These are phyloP conservation scores for Neotoma lepida DNA, from an alignment of 2,113 vertebrate genomes.

Conservation along the genomic window DNA sequence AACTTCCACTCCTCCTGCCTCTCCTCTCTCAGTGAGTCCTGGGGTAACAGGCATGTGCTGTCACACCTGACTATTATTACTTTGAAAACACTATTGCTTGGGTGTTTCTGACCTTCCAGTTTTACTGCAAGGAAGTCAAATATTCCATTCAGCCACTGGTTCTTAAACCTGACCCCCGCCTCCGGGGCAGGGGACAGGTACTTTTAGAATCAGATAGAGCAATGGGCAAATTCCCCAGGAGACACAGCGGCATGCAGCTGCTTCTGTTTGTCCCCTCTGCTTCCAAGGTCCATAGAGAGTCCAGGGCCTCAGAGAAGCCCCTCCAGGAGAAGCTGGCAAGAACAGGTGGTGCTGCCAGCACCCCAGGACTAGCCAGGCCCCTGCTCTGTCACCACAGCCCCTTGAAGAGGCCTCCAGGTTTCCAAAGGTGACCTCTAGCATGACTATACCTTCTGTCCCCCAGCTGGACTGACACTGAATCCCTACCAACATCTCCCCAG, in stretches of 20 bases:
- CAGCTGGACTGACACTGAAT: not conserved
- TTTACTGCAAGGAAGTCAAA: not conserved
- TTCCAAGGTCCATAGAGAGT: not conserved
- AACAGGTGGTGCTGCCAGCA: not conserved
- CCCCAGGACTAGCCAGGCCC: not conserved
- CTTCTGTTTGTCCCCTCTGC: not conserved
- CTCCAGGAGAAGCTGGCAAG: not conserved
- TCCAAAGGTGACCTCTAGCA: not conserved
- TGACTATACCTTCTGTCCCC: not conserved
- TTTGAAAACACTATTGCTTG: not conserved
- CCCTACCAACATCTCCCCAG: not conserved
- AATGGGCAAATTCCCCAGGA: not conserved
- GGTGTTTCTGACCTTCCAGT: not conserved
- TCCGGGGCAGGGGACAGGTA: not conserved
- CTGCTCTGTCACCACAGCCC: not conserved
- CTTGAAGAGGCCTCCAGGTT: not conserved
- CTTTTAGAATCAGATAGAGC: not conserved
- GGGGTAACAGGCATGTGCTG: not conserved
- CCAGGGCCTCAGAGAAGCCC: not conserved
- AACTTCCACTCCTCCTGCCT: not conserved
- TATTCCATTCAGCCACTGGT: not conserved
- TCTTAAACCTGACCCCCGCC: not conserved
- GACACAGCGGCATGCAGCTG: not conserved
- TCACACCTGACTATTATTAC: not conserved
- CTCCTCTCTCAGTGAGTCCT: not conserved